Evolutionary conservation across 2,113 vertebrate species (phyloP), one percentile per base, ranked within the genome.

Genomic region (Vulpes lagopus): DNA sequence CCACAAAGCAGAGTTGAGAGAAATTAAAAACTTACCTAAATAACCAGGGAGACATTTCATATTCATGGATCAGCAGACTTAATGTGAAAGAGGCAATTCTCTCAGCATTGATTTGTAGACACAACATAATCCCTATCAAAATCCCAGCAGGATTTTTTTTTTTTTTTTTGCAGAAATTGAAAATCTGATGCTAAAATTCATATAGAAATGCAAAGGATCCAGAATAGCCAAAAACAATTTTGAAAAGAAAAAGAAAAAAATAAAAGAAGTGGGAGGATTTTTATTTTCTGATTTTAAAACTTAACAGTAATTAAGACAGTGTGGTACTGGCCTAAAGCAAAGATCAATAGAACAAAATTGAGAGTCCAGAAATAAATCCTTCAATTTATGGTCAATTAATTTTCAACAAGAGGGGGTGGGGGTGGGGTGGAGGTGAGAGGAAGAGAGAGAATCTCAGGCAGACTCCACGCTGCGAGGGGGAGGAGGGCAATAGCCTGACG

Each of bases 131-230:
- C 38, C 16, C n/a, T 11, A 22, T 62, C 11, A 43, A 43, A 43
- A 43, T 43, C 7, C 43, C 43, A 51, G 60, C 10, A 32, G 76
- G 23, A 53, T 25, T 62, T 62, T 38, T 38, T 73, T 64, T 57
- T 49, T 64, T 74, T 25, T 49, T 64, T 74, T 25, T 11, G 9
- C 3, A 90, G 62, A 85, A 95, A 89, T 43, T 73, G 30, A 83
- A 81, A 96, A 93, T 79, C 30, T 27, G 10, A 95, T 32, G 27
- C 20, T 74, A 67, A 97, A 79, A 89, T 73, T 96, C 69, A 92
- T n/a, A 60, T 9, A 5, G 35, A 95, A 83, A 78, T 20, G 11
- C 6, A 55, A 79, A 95, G 30, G 8, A 62, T 15, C 9, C 62
- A 67, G 27, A 80, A 65, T 0, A 83, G 20, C 62, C 38, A 38